phyloP scores from a whole-genome alignment of 2,888 invertebrate species.

The Boloria selene region DNA sequence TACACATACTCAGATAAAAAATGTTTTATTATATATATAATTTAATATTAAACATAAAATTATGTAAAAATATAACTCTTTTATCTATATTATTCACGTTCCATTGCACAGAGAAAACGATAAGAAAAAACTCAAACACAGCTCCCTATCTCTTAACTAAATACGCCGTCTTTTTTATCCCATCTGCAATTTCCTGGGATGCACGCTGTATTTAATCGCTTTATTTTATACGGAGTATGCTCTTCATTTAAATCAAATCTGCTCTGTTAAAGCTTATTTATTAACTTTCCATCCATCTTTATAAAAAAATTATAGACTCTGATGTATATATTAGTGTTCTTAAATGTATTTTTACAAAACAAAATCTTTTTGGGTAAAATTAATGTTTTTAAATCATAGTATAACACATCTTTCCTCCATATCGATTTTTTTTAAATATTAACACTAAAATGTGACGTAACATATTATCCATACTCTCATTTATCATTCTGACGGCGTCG shows the following conservation, averaged over 20 bases:
- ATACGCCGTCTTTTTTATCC: conserved; percentile 24
- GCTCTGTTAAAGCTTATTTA: conserved; percentile 15
- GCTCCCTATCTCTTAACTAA: conserved; percentile 21
- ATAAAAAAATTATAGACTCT: not conserved
- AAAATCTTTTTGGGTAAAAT: too few relatives aligned
- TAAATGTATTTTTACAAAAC: too few relatives aligned
- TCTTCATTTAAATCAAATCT: conserved; percentile 15
- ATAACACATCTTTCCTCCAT: too few relatives aligned
- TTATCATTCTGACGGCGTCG: too few relatives aligned
- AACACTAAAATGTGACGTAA: too few relatives aligned
- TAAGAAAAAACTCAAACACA: conserved; percentile 13
- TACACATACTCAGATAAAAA: too few relatives aligned
- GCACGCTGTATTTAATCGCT: conserved; percentile 23
- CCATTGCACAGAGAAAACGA: conserved; percentile 20
- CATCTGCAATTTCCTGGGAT: conserved; percentile 20
- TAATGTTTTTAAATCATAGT: too few relatives aligned
- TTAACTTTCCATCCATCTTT: conserved; percentile 3
- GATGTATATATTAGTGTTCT: too few relatives aligned
- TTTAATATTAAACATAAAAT: conserved; percentile 1
- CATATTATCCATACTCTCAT: too few relatives aligned
- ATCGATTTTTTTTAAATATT: too few relatives aligned
- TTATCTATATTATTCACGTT: conserved; percentile 16
- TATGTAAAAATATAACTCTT: conserved; percentile 6
- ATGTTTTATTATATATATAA: too few relatives aligned
- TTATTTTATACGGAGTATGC: conserved; percentile 20